Evolutionary conservation across 2,888 invertebrate genomes (phyloP).

Genomic region (Drosophila subquinaria): DNA sequence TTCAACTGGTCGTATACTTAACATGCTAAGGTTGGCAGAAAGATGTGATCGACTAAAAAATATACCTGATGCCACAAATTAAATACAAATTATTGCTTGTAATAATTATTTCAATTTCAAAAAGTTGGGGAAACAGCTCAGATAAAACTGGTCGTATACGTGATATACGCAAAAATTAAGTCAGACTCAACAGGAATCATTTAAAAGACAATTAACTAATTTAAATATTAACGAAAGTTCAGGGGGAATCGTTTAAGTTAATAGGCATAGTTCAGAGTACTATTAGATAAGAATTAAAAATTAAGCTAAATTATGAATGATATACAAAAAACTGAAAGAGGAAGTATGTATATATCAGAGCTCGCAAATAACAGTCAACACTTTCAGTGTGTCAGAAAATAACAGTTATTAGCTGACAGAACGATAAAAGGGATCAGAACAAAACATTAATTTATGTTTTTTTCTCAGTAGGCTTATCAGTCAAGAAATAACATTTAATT

Average conservation of each 20-base stretch:
- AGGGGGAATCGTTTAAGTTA: conserved; percentile 41
- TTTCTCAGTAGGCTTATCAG: too few relatives aligned
- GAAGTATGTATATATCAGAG: conserved; percentile 4
- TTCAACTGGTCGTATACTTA: neutral
- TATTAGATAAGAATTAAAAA: conserved; percentile 14
- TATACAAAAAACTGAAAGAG: neutral
- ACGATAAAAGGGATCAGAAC: too few relatives aligned
- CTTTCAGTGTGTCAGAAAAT: too few relatives aligned
- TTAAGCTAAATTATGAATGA: neutral
- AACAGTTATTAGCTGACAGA: too few relatives aligned
- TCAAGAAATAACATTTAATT: too few relatives aligned
- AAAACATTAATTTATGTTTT: too few relatives aligned
- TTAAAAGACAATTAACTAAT: neutral
- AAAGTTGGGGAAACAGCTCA: neutral
- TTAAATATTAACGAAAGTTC: neutral
- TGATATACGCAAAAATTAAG: neutral
- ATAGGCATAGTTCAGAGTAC: conserved; percentile 28
- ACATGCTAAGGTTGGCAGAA: neutral
- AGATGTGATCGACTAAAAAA: too few relatives aligned
- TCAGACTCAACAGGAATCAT: neutral
- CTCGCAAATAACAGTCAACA: too few relatives aligned
- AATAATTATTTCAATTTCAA: neutral
- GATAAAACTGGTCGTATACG: neutral
- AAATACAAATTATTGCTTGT: neutral
- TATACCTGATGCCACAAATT: neutral